phyloP scores from a whole-genome alignment of 2,888 invertebrate species.

The Pandemis corylana region DNA sequence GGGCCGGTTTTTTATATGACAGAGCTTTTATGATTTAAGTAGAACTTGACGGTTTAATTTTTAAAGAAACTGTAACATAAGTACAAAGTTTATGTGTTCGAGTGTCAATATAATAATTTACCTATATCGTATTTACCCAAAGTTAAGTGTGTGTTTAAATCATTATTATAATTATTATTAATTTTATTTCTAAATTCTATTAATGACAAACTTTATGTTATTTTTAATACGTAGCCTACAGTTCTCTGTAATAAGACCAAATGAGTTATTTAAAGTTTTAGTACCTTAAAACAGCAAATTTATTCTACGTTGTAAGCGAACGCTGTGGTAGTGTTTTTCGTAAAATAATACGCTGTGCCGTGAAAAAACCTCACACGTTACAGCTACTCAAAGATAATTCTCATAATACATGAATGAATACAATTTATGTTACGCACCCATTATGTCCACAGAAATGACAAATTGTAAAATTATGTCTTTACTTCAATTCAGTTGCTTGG shows the following conservation, averaged over 20 bases:
- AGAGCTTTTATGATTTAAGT: slow-evolving; percentile 61
- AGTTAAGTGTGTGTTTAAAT: slow-evolving; percentile 82
- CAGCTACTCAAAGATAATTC: too few relatives aligned
- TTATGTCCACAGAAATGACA: neutral
- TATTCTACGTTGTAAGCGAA: neutral
- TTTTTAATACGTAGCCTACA: slow-evolving; percentile 15
- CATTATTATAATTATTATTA: slow-evolving; percentile 63
- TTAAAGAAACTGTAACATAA: slow-evolving; percentile 69
- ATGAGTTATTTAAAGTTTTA: slow-evolving; percentile 8
- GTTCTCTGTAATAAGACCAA: slow-evolving; percentile 21
- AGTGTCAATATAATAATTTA: slow-evolving; percentile 78
- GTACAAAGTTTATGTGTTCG: slow-evolving; percentile 84
- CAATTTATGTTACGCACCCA: neutral
- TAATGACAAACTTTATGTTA: slow-evolving; percentile 71
- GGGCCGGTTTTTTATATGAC: neutral
- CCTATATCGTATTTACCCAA: slow-evolving; percentile 79
- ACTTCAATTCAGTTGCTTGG: neutral
- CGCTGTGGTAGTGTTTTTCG: neutral
- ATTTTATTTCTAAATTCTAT: slow-evolving; percentile 81
- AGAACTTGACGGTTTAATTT: slow-evolving; percentile 42
- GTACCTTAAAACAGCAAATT: neutral
- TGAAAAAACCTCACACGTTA: neutral
- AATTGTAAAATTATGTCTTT: neutral
- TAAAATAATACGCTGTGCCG: neutral
- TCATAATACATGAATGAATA: neutral